Conservation (phyloP, 2,113 vertebrate genomes). For the Ageneiosus marmoratus region DNA sequence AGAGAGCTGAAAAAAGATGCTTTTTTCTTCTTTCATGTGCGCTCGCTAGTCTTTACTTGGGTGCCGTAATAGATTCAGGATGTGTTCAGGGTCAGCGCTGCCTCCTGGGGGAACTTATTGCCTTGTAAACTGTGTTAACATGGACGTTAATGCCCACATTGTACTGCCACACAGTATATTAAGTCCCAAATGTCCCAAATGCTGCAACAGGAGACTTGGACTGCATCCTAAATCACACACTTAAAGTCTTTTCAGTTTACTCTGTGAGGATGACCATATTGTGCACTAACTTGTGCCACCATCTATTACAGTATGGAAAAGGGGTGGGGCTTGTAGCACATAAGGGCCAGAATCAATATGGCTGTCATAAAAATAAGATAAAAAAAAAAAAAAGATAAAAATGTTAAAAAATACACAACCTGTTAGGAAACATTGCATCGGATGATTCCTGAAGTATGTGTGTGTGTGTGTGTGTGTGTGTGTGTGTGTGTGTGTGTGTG, state of each 20-base stretch:
- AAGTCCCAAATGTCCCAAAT: constrained; percentile 34
- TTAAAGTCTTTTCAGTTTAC: constrained; percentile 30
- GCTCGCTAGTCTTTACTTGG: constrained; percentile 1
- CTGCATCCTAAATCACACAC: constrained; percentile 25
- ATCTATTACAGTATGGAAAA: constrained; percentile 9
- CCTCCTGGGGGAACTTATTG: constrained; percentile 56
- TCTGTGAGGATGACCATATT: neutral
- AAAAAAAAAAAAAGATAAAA: no score
- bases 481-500: neutral
- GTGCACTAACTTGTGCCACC: neutral
- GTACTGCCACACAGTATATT: constrained; percentile 34
- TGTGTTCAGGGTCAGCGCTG: constrained; percentile 52
- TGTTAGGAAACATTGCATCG: neutral
- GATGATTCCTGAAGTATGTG: neutral
- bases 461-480: neutral
- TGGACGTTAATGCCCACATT: constrained; percentile 53
- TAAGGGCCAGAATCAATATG: neutral
- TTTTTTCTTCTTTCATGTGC: neutral
- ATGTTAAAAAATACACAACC: neutral
- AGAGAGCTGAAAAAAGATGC: neutral
- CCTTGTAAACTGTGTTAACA: constrained; percentile 60
- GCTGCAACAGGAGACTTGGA: neutral
- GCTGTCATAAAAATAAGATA: neutral
- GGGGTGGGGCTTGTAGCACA: neutral
- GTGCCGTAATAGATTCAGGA: constrained; percentile 54